Conservation (phyloP, 2,113 vertebrate species). For the Gopherus flavomarginatus region DNA sequence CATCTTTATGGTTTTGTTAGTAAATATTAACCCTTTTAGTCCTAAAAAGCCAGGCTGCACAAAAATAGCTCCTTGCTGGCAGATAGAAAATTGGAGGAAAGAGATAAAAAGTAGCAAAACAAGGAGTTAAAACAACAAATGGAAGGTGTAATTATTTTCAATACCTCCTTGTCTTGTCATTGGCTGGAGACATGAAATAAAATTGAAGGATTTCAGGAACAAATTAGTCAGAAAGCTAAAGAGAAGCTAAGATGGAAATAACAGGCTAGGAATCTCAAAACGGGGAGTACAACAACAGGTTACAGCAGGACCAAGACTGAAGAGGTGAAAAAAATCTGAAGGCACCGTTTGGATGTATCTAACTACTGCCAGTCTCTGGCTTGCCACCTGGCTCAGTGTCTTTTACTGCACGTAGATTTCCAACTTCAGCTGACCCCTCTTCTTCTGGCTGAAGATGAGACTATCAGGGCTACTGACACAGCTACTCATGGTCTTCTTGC, state of each 20-base stretch:
- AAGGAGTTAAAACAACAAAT: not conserved
- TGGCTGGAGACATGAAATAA: not conserved
- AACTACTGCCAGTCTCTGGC: slow-evolving; percentile 22
- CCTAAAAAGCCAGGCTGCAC: not conserved
- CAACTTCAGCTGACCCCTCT: not conserved
- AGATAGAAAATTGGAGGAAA: not conserved
- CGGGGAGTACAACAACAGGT: not conserved
- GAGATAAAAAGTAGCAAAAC: not conserved
- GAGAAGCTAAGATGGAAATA: not conserved
- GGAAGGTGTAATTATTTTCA: not conserved
- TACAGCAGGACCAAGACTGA: not conserved
- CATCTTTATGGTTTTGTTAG: not conserved
- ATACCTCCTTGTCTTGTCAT: not conserved
- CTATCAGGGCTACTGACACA: slow-evolving; percentile 33
- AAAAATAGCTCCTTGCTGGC: not conserved
- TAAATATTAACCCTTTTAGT: not conserved
- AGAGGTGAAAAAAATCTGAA: not conserved
- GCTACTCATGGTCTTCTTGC: not conserved
- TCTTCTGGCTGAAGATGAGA: slow-evolving; percentile 38
- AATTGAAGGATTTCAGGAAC: not conserved
- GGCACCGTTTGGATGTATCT: not conserved
- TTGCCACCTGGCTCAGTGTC: slow-evolving; percentile 36
- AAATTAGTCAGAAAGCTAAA: not conserved
- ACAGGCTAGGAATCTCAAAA: not conserved
- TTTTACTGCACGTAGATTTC: slow-evolving; percentile 62